Evolutionary conservation across 2,113 vertebrate genomes (phyloP), one percentile per base, ranked within the genome.

Genomic region (Dolichallabes microphthalmus): DNA sequence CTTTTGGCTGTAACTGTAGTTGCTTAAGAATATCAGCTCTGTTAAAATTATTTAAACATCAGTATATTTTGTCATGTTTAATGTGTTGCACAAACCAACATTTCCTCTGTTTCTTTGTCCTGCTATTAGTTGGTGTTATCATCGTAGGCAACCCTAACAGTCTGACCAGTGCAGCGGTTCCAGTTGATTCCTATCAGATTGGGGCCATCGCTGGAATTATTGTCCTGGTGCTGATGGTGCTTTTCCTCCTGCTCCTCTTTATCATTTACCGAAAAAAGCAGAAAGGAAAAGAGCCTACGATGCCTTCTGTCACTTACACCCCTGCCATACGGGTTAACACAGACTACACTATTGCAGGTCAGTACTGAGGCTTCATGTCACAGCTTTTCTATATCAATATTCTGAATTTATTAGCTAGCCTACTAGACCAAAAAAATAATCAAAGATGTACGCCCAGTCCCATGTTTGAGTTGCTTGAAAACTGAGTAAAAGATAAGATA

Each of bases 261-360:
- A 90, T 99, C 89, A 93, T 98, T 91, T 98, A 98, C 89, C 94
- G 96, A 89, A 97, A 97, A 35, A 99, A 97, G 88, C 97, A 97
- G 91, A 99, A 98, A 90, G 95, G 95, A 53, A 99, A 99, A 93
- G 97, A 98, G 85, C 93, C 96, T 3, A 88, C 94, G 66, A 96
- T 98, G 96, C 96, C 97, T 0, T 92, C 97, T 0, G 98, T 99
- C 75, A 96, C 95, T 69, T 99, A 99, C 90, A 97, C 97, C 0
- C 97, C 98, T 0, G 96, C 97, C 2, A 86, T 97, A 93, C 95
- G 96, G 86, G 95, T 95, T 85, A 93, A 94, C 19, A 91, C 95
- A 6, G 97, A 98, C 88, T 98, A 98, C 66, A 90, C 93, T 75
- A 89, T 96, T 63, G 89, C 97, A 88, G 96, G 96, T 96, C 90